These are phyloP conservation scores for Chrysaora quinquecirrha DNA, from an alignment of 30 jellyfish, hydroid and myxozoan genomes.

Conservation along the genomic window DNA sequence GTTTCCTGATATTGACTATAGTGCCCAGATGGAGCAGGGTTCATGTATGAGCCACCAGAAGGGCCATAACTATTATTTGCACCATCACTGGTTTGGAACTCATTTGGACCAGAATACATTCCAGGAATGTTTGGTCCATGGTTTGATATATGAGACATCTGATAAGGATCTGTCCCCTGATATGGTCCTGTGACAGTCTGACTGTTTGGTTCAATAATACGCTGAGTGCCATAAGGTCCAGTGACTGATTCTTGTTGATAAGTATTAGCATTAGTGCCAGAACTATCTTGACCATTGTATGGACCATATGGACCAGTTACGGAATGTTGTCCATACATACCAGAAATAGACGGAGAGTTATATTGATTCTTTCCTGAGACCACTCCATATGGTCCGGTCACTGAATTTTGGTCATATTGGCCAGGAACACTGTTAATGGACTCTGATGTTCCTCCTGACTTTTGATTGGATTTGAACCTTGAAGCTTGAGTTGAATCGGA, in stretches of 20 bases:
- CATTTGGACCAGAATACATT: background rate
- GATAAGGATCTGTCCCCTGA: constrained; percentile 2
- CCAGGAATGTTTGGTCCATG: too few relatives aligned
- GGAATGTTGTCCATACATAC: background rate
- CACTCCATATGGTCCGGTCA: background rate
- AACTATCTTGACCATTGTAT: background rate
- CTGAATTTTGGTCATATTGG: background rate
- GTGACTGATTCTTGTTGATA: background rate
- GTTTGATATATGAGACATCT: background rate
- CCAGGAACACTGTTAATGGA: too few relatives aligned
- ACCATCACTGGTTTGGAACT: background rate
- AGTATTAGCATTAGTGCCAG: background rate
- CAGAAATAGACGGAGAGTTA: background rate
- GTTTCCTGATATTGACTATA: constrained; percentile 21
- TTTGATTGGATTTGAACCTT: too few relatives aligned
- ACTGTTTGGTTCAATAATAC: background rate
- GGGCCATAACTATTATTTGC: background rate
- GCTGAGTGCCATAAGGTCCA: constrained; percentile 18
- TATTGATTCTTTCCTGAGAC: too few relatives aligned
- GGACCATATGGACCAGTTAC: background rate
- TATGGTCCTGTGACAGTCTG: constrained; percentile 9
- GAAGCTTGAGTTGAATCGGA: too few relatives aligned
- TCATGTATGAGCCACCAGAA: constrained; percentile 18
- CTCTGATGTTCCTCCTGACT: too few relatives aligned
- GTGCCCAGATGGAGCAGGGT: constrained; percentile 60